Percentiles rank a stretch among this genome's conserved stretches.
Conservation (phyloP, 2,888 invertebrate species). For the Rotaria macrura region DNA sequence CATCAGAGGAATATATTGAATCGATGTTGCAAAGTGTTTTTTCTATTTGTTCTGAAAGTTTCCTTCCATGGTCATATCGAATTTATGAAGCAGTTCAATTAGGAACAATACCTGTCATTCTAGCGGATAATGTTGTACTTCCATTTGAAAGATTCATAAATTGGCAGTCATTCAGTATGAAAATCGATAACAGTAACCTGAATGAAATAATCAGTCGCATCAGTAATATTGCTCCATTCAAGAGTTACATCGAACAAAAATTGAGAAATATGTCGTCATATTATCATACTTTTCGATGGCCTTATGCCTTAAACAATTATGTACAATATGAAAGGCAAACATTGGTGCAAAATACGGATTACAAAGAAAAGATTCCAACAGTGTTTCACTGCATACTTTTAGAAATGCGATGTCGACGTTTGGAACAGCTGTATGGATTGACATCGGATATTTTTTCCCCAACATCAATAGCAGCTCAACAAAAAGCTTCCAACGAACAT, state of each 20-base stretch:
- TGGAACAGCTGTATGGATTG: background rate
- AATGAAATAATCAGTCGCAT: background rate
- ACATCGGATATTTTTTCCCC: background rate
- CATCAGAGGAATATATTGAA: background rate
- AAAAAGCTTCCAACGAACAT: background rate
- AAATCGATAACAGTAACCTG: background rate
- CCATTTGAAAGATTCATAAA: background rate
- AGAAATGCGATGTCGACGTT: background rate
- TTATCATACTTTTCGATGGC: background rate
- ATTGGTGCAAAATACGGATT: background rate
- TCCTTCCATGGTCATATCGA: background rate
- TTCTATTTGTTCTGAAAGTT: background rate
- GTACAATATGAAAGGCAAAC: background rate
- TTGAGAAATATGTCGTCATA: background rate
- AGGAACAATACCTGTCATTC: background rate
- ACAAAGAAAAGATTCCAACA: background rate
- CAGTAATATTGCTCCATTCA: background rate
- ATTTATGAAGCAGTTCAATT: background rate
- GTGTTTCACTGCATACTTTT: background rate
- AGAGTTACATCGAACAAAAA: background rate
- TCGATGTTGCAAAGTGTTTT: background rate
- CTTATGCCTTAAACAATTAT: background rate
- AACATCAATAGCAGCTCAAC: background rate
- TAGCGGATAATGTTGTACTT: background rate
- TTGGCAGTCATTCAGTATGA: background rate